Percentiles rank a stretch among this genome's conserved stretches.
Conservation (phyloP, 2,797 vertebrate species). For the Rhynchonycteris naso region DNA sequence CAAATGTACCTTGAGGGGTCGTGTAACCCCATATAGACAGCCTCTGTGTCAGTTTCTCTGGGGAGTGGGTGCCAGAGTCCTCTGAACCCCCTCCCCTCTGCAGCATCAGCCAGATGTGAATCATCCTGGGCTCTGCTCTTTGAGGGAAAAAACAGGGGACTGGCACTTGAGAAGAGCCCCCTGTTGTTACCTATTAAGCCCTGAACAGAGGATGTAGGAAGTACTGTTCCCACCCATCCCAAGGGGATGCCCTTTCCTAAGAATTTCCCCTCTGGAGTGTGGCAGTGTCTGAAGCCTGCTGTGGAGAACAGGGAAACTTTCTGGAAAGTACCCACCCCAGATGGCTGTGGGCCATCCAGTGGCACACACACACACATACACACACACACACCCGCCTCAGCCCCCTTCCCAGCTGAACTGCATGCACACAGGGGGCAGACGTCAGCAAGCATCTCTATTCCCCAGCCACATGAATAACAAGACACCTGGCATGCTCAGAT, state of each 20-base stretch:
- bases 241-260: background rate
- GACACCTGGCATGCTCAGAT: background rate
- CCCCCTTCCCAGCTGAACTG: background rate
- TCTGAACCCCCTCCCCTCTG: background rate
- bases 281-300: background rate
- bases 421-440: background rate
- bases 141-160: too few relatives aligned
- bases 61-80: background rate
- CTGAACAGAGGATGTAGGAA: background rate
- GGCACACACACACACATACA: too few relatives aligned
- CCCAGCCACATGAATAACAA: background rate
- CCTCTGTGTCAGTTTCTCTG: background rate
- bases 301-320: background rate
- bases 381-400: too few relatives aligned
- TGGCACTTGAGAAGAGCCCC: background rate
- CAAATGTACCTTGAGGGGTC: background rate
- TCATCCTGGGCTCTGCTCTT: background rate
- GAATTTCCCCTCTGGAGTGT: background rate
- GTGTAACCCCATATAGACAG: background rate
- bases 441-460: background rate
- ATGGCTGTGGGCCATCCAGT: background rate
- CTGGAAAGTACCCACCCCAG: background rate
- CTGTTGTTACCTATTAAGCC: background rate
- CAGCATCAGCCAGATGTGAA: background rate
- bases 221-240: background rate